Base-by-base conservation (phyloP, 1,140 invertebrate genomes). In the Saccostrea echinata region DNA sequence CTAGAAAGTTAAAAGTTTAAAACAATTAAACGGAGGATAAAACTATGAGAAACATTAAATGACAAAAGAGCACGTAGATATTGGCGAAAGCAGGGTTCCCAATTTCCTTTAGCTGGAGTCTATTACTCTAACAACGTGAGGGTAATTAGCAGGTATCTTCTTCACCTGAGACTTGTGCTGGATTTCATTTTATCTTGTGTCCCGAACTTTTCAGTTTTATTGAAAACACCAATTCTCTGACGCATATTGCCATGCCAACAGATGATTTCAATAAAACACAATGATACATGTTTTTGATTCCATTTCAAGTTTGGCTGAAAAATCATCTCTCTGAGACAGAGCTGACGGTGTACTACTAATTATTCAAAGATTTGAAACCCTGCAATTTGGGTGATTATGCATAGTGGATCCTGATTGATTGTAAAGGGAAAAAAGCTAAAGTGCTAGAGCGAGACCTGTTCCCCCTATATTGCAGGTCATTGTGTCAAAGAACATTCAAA, bases 241-340 rank as follows among this genome's bases (percentile, higher is more conserved):
- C 68, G 68, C 68, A 76, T 76, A 76, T 76, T 76, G 68, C 68
- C 68, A 76, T 76, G 68, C 68, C 68, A 76, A 76, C 68, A 76
- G 68, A 76, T 76, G 68, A 76, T 76, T 76, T 76, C 68, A 76
- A 76, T 76, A 76, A 76, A 76, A 76, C 68, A 76, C 68, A 76
- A 76, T 76, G 68, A 76, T 76, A 76, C 68, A 76, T 76, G 68
- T 76, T 76, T 76, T 76, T 76, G 68, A 76, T 76, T 76, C 68
- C 68, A 76, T 76, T 76, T 76, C 68, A 76, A 76, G 68, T 76
- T 76, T 76, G 68, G 68, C 68, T 76, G 68, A 27, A 76, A 76
- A 16, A 76, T 76, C 68, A 27, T 76, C 68, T 76, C 68, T 30
- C 2, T 11, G 68, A 76, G 68, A 76, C 68, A 30, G 68, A 76